A percentile compares a stretch with the other conserved stretches of the same genome.
Conservation (phyloP, 2,888 invertebrate genomes). For the Leptinotarsa peninsularis region DNA sequence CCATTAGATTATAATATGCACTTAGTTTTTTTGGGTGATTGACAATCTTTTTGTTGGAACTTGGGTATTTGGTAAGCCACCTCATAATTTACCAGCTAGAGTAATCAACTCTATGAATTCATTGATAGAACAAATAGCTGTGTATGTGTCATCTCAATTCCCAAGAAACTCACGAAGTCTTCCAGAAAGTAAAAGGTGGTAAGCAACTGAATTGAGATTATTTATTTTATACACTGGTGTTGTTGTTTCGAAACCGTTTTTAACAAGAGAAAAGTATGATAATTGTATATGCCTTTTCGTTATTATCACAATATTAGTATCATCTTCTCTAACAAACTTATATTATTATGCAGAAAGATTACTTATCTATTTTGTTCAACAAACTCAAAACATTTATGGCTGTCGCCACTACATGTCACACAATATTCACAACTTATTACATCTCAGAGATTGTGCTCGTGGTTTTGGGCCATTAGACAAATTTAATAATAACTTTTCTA, state of each 20-base stretch:
- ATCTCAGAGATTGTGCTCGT: conserved; percentile 30
- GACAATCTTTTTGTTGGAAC: conserved; percentile 22
- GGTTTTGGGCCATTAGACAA: conserved; percentile 24
- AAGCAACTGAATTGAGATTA: not conserved
- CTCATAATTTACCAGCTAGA: conserved; percentile 27
- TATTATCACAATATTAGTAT: conserved; percentile 22
- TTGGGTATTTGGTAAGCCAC: conserved; percentile 26
- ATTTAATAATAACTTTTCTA: conserved; percentile 22
- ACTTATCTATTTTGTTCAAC: conserved; percentile 21
- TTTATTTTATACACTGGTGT: conserved; percentile 12
- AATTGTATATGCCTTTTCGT: conserved; percentile 21
- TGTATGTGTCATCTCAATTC: conserved; percentile 19
- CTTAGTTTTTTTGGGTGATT: conserved; percentile 18
- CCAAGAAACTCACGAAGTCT: conserved; percentile 15
- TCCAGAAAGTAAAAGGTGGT: conserved; percentile 16
- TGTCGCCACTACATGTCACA: conserved; percentile 20
- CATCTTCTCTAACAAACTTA: conserved; percentile 15
- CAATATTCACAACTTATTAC: conserved; percentile 21
- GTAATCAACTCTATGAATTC: conserved; percentile 8
- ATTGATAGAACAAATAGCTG: conserved; percentile 15
- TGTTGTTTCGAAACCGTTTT: conserved; percentile 23
- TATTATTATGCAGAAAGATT: conserved; percentile 27
- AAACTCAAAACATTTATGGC: conserved; percentile 28
- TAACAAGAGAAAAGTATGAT: conserved; percentile 16
- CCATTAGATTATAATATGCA: conserved; percentile 25